Conservation (phyloP, 2,113 vertebrate genomes). For the Triplophysa siluroides region DNA sequence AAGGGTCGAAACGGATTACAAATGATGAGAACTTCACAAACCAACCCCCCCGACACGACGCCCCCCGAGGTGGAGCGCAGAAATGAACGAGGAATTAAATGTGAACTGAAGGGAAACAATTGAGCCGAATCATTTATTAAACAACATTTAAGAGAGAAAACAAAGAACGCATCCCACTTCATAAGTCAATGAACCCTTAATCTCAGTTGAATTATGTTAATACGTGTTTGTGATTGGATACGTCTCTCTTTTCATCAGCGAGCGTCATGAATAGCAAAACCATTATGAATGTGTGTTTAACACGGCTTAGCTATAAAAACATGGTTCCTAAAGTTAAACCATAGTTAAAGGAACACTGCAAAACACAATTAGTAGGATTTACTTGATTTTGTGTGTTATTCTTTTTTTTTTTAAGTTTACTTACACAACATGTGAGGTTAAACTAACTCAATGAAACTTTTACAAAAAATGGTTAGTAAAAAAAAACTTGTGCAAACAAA, state of each 20-base stretch:
- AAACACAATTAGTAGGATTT: too few species aligned
- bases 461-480: too few species aligned
- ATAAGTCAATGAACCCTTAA: slow-evolving; percentile 68
- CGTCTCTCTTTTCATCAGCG: slow-evolving; percentile 37
- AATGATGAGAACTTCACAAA: slow-evolving; percentile 29
- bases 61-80: slow-evolving; percentile 19
- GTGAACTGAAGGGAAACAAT: slow-evolving; percentile 55
- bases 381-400: too few species aligned
- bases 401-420: too few species aligned
- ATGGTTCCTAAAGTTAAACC: too few species aligned
- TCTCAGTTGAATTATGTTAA: slow-evolving; percentile 66
- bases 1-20: slow-evolving; percentile 53
- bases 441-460: too few species aligned
- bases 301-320: too few species aligned
- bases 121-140: slow-evolving; percentile 58
- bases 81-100: slow-evolving; percentile 52
- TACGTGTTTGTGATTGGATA: slow-evolving; percentile 49
- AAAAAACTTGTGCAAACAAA: too few species aligned
- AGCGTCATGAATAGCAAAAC: too few species aligned
- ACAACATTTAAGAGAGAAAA: slow-evolving; percentile 67
- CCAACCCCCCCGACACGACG: neutral
- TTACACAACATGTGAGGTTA: too few species aligned
- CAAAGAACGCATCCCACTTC: slow-evolving; percentile 58
- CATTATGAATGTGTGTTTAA: too few species aligned
- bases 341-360: too few species aligned